phyloP scores from a whole-genome alignment of 2,113 vertebrate species.

The Eulemur rufifrons region DNA sequence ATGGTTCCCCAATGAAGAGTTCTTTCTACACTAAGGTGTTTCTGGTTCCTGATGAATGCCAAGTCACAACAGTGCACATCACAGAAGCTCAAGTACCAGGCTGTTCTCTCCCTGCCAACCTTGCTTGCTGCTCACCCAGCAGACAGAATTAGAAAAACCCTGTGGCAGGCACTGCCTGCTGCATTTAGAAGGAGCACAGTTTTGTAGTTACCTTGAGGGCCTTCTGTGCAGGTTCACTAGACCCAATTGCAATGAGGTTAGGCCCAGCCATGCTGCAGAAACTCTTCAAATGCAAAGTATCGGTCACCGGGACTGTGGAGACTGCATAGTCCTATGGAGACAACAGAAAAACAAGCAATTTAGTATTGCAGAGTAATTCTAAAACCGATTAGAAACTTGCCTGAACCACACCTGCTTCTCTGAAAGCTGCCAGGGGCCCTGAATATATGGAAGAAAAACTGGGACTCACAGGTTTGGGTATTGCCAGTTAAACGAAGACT shows the following conservation, averaged over 20 bases:
- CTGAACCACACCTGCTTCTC: background rate
- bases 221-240: conserved; percentile 96
- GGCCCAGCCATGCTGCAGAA: conserved; percentile 99
- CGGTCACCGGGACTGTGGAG: conserved; percentile 92
- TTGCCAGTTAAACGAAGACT: background rate
- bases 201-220: conserved; percentile 91
- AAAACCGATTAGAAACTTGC: conserved; percentile 44
- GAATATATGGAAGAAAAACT: conserved; percentile 9
- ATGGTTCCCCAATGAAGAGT: background rate
- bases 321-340: conserved; percentile 92
- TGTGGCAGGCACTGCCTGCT: background rate
- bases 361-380: conserved; percentile 32
- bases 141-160: background rate
- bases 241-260: conserved; percentile 95
- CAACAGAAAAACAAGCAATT: conserved; percentile 66
- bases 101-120: background rate
- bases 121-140: background rate
- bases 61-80: background rate
- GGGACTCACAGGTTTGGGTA: background rate
- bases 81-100: background rate
- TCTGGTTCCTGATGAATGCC: background rate
- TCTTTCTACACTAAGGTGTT: background rate
- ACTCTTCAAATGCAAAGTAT: conserved; percentile 94
- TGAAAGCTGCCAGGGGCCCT: background rate
- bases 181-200: background rate